Percentiles rank a stretch among this genome's conserved stretches.
Conservation (phyloP, 2,797 vertebrate species). For the Simalia tracyae region DNA sequence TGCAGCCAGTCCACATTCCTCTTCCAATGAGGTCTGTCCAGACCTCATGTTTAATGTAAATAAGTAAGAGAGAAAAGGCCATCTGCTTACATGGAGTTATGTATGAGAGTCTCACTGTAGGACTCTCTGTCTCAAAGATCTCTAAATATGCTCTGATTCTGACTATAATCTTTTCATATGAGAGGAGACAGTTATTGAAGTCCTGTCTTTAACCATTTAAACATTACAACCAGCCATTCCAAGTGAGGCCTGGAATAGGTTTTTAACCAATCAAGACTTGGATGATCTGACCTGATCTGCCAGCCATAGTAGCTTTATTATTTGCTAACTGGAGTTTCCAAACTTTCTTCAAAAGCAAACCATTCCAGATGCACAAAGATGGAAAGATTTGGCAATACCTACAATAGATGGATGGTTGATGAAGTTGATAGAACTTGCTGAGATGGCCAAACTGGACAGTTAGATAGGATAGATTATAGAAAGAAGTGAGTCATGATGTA, state of each 20-base stretch:
- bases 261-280: background rate
- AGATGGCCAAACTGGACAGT: no score
- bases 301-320: background rate
- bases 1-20: background rate
- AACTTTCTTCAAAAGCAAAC: background rate
- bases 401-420: no score
- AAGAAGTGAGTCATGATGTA: no score
- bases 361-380: background rate
- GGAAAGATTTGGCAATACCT: no score
- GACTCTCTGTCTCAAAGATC: background rate
- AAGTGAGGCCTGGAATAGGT: background rate
- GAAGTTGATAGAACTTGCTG: no score
- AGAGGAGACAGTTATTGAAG: background rate
- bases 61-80: no score
- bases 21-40: background rate
- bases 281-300: background rate
- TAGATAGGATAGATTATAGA: no score
- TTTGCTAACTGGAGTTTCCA: background rate
- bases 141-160: background rate
- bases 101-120: background rate
- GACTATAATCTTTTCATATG: background rate
- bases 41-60: background rate
- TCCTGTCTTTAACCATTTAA: background rate
- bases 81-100: background rate
- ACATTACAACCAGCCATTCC: background rate